Conservation (phyloP, 2,888 invertebrate genomes). For the Platerodrilus igneus region DNA sequence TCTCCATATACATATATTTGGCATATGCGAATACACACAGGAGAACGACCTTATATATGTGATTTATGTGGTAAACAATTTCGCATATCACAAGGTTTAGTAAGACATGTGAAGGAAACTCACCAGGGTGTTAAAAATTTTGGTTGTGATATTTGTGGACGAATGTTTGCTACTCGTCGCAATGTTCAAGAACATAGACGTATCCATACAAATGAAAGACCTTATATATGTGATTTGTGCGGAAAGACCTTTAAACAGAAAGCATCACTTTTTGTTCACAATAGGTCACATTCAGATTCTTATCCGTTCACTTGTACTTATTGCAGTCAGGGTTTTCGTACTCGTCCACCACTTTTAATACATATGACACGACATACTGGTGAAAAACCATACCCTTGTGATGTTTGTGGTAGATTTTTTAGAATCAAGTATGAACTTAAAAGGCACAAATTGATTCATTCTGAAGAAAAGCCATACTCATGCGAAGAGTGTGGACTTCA, state of each 20-base stretch:
- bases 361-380: conserved; percentile 60
- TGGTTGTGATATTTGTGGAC: conserved; percentile 54
- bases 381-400: conserved; percentile 58
- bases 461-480: conserved; percentile 50
- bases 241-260: conserved; percentile 63
- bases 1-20: conserved; percentile 59
- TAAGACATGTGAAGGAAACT: conserved; percentile 59
- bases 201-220: conserved; percentile 59
- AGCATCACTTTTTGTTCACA: conserved; percentile 60
- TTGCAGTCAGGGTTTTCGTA: conserved; percentile 58
- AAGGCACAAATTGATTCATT: conserved; percentile 53
- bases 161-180: conserved; percentile 58
- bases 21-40: conserved; percentile 62
- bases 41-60: conserved; percentile 62
- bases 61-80: conserved; percentile 64
- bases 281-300: conserved; percentile 54
- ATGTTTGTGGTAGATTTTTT: conserved; percentile 55
- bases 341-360: conserved; percentile 54
- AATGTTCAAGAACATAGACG: conserved; percentile 57
- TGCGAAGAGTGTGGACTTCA: conserved; percentile 47
- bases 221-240: conserved; percentile 56
- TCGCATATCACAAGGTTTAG: conserved; percentile 60
- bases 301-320: conserved; percentile 57
- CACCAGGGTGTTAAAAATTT: conserved; percentile 59
- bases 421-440: conserved; percentile 57